phyloP scores from a whole-genome alignment of 2,888 invertebrate species.

The Hydraecia micacea region DNA sequence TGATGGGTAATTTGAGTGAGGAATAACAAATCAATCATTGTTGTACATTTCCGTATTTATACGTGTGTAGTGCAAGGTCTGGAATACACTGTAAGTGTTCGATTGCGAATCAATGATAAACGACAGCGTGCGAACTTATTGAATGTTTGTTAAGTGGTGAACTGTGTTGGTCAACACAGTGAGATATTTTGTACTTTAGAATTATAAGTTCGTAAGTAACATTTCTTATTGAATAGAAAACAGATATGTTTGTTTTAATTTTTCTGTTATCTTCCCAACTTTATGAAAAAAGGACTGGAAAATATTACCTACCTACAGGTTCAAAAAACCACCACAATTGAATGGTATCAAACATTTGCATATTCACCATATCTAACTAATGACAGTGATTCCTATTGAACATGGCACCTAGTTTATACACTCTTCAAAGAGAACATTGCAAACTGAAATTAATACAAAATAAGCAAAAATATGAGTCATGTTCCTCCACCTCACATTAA shows the following conservation, averaged over 20 bases:
- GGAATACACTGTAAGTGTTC: neutral
- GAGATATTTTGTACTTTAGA: neutral
- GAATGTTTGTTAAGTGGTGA: neutral
- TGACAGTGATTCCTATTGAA: neutral
- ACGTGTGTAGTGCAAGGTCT: neutral
- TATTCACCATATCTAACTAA: neutral
- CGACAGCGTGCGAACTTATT: constrained; percentile 7
- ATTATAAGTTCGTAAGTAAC: neutral
- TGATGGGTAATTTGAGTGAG: constrained; percentile 15
- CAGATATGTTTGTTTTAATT: neutral
- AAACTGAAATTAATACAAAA: neutral
- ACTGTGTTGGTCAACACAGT: neutral
- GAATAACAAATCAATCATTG: constrained; percentile 45
- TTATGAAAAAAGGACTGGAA: neutral
- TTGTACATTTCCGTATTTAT: constrained; percentile 27
- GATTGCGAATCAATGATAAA: constrained; percentile 15
- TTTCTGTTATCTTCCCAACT: neutral
- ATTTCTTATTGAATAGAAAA: neutral
- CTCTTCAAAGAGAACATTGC: neutral
- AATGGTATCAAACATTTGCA: neutral
- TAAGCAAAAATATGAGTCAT: constrained; percentile 37
- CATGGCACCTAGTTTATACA: neutral
- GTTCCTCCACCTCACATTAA: constrained; percentile 9
- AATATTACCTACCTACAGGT: neutral
- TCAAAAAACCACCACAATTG: neutral